Evolutionary conservation across 2,888 invertebrate genomes (phyloP).

Genomic region (Muschampia plurimacula): DNA sequence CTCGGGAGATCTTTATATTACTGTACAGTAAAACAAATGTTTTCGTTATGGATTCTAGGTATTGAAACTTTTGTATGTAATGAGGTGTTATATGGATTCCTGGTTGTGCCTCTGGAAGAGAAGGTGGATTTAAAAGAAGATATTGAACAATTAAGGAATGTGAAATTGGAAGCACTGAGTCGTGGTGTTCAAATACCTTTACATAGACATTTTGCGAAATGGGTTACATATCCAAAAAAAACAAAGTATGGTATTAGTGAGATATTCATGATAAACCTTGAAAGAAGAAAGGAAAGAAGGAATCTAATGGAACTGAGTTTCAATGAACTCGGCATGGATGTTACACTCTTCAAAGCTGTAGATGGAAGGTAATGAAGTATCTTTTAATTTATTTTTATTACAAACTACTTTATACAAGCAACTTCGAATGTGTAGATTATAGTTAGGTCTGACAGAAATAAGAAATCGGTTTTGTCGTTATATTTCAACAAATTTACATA

Average conservation of each 20-base stretch:
- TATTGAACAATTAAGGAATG: conserved; percentile 89
- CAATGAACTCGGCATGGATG: conserved; percentile 92
- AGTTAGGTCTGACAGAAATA: too few relatives aligned
- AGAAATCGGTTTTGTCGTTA: too few relatives aligned
- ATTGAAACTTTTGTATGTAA: conserved; percentile 89
- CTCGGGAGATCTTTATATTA: too few relatives aligned
- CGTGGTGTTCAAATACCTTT: conserved; percentile 78
- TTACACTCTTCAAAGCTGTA: conserved; percentile 91
- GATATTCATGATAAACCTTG: conserved; percentile 97
- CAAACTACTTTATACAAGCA: too few relatives aligned
- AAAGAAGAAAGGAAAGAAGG: conserved; percentile 92
- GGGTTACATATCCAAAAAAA: conserved; percentile 69
- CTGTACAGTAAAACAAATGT: too few relatives aligned
- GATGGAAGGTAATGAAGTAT: conserved; percentile 91
- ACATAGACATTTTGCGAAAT: conserved; percentile 64
- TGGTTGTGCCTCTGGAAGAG: conserved; percentile 92
- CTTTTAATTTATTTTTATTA: not conserved
- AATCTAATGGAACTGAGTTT: conserved; percentile 92
- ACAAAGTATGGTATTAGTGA: conserved; percentile 90
- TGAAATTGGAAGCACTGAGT: conserved; percentile 91
- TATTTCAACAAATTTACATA: too few relatives aligned
- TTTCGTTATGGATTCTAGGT: conserved; percentile 48
- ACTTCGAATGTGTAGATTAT: too few relatives aligned
- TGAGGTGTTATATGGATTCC: conserved; percentile 92
- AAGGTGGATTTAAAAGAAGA: conserved; percentile 88